These are phyloP conservation scores for Fragum sueziense DNA, from an alignment of 2,888 invertebrate species.

Conservation along the genomic window DNA sequence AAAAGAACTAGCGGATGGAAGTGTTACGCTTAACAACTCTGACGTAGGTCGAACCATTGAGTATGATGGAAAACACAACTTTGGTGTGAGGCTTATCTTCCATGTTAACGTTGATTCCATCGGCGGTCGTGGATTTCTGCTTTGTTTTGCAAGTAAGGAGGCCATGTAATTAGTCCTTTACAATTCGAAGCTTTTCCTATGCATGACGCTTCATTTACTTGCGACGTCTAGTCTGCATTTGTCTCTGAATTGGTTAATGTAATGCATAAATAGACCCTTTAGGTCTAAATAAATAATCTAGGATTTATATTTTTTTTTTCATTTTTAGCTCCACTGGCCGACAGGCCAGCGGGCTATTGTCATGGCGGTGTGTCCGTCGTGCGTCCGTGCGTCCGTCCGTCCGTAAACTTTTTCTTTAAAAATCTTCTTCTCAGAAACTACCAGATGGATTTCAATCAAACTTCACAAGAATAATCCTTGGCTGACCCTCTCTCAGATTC, in stretches of 20 bases:
- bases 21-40: not conserved
- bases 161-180: too few relatives aligned
- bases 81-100: not conserved
- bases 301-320: not conserved
- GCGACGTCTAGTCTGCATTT: not conserved
- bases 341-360: too few relatives aligned
- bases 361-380: too few relatives aligned
- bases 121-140: slow-evolving; percentile 3
- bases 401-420: too few relatives aligned
- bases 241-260: not conserved
- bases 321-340: too few relatives aligned
- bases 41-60: too few relatives aligned
- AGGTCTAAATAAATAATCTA: not conserved
- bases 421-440: too few relatives aligned
- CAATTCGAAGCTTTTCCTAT: too few relatives aligned
- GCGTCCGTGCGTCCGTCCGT: too few relatives aligned
- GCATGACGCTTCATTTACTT: not conserved
- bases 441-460: not conserved
- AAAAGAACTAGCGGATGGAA: not conserved
- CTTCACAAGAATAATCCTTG: too few relatives aligned
- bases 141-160: slow-evolving; percentile 13
- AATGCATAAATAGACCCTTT: not conserved
- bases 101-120: not conserved
- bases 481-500: too few relatives aligned
- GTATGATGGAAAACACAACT: not conserved